Percentiles rank a stretch among this genome's conserved stretches.
Evolutionary conservation across 2,888 invertebrate species (phyloP).

Genomic region (Sarcophaga carnaria): DNA sequence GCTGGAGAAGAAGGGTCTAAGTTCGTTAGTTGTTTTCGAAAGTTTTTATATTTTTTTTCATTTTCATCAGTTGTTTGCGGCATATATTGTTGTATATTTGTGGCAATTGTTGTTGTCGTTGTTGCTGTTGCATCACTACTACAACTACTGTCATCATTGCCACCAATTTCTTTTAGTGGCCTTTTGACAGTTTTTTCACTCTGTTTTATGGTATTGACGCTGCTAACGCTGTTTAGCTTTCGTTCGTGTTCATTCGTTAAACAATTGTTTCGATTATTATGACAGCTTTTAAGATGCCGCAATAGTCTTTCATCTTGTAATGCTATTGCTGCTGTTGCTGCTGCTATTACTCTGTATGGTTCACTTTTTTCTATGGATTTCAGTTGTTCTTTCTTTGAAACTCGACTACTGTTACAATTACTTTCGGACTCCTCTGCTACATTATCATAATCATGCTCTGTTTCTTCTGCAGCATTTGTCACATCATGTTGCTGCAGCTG

Average conservation of each 20-base stretch:
- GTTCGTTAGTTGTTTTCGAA: constrained; percentile 53
- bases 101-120: constrained; percentile 34
- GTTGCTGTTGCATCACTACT: constrained; percentile 24
- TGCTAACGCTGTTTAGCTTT: constrained; percentile 66
- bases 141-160: constrained; percentile 56
- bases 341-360: constrained; percentile 14
- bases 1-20: constrained; percentile 32
- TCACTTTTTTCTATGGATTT: constrained; percentile 65
- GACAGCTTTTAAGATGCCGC: constrained; percentile 72
- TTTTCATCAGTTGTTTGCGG: constrained; percentile 34
- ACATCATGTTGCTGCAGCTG: constrained; percentile 15
- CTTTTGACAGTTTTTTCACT: constrained; percentile 55
- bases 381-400: constrained; percentile 57
- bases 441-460: constrained; percentile 56
- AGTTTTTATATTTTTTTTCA: constrained; percentile 58
- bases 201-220: constrained; percentile 62
- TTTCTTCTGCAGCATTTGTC: constrained; percentile 12
- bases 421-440: constrained; percentile 64
- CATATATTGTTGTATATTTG: constrained; percentile 37
- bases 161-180: constrained; percentile 60
- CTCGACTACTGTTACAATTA: constrained; percentile 75
- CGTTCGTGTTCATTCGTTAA: constrained; percentile 69
- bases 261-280: constrained; percentile 72
- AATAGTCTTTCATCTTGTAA: constrained; percentile 53
- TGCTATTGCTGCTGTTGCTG: constrained; percentile 22